These are phyloP conservation scores for Caenorhabditis auriculariae DNA, from an alignment of 2,888 invertebrate genomes.

Conservation along the genomic window DNA sequence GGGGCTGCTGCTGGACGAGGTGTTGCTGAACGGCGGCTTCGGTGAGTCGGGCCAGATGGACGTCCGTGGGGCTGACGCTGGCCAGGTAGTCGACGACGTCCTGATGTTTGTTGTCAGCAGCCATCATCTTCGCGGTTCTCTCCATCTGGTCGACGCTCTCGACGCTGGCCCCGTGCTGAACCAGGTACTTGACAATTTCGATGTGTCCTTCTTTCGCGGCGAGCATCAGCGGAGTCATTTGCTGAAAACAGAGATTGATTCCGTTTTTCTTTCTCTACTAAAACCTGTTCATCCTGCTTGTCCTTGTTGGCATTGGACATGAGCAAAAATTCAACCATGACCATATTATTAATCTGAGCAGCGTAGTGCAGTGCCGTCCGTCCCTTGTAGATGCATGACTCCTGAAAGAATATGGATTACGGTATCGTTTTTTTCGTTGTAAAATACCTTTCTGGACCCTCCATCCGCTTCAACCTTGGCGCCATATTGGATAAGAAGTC, in stretches of 20 bases:
- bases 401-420: too few species aligned
- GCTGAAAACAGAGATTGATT: too few species aligned
- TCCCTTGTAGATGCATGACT: constrained; percentile 10
- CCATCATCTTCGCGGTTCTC: constrained; percentile 3
- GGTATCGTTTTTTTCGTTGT: too few species aligned
- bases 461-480: constrained; percentile 14
- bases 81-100: too few species aligned
- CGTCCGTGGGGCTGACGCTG: too few species aligned
- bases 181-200: constrained; percentile 1
- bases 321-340: constrained; percentile 5
- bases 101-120: constrained; percentile 4
- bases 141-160: constrained; percentile 3
- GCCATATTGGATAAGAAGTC: constrained; percentile 5
- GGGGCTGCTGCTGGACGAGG: too few species aligned
- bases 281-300: constrained; percentile 15
- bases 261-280: too few species aligned
- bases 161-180: constrained; percentile 2
- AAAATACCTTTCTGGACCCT: not conserved
- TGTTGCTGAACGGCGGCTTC: too few species aligned
- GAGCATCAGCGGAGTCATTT: constrained; percentile 14
- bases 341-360: constrained; percentile 1
- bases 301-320: constrained; percentile 3
- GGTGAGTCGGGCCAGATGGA: too few species aligned
- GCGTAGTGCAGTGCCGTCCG: constrained; percentile 15
- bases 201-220: constrained; percentile 13